Percentiles rank a stretch among this genome's conserved stretches.
Evolutionary conservation across 2,113 vertebrate genomes (phyloP).

Genomic region (Pluvianellus socialis): DNA sequence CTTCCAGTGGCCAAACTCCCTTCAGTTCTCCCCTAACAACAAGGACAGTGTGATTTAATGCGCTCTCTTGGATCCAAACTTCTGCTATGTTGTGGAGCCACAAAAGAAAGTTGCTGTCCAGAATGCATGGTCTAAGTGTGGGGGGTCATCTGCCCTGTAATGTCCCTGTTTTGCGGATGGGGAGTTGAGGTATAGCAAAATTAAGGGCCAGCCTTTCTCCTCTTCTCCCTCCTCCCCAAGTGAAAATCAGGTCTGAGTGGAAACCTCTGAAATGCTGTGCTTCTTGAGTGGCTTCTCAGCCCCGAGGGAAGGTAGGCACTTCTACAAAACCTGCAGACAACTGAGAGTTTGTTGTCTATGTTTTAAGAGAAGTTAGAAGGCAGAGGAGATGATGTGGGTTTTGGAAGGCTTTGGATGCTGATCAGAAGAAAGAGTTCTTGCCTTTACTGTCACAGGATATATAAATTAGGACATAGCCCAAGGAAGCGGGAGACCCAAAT

Average conservation of each 20-base stretch:
- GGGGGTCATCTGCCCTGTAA: not conserved
- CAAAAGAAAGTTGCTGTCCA: constrained; percentile 2
- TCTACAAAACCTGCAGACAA: not conserved
- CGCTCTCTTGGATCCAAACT: not conserved
- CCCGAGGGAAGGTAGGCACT: not conserved
- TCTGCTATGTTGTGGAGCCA: not conserved
- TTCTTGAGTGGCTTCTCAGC: not conserved
- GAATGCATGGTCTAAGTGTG: not conserved
- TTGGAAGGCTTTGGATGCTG: not conserved
- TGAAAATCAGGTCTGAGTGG: not conserved
- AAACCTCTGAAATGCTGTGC: not conserved
- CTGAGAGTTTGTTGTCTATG: not conserved
- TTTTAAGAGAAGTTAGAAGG: not conserved
- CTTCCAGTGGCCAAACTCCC: constrained; percentile 4
- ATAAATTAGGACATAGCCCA: not conserved
- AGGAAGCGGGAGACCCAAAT: not conserved
- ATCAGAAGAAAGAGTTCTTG: not conserved
- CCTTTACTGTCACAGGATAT: not conserved
- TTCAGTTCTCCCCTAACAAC: constrained; percentile 5
- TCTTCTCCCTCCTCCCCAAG: accelerated
- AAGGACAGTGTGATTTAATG: constrained; percentile 49
- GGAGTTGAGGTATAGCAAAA: not conserved
- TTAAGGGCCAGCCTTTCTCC: not conserved
- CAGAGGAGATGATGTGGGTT: not conserved
- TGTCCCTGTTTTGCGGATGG: not conserved